Percentiles rank a stretch among this genome's conserved stretches.
phyloP scores from a whole-genome alignment of 2,113 vertebrate species.

The Corythaeola cristata region DNA sequence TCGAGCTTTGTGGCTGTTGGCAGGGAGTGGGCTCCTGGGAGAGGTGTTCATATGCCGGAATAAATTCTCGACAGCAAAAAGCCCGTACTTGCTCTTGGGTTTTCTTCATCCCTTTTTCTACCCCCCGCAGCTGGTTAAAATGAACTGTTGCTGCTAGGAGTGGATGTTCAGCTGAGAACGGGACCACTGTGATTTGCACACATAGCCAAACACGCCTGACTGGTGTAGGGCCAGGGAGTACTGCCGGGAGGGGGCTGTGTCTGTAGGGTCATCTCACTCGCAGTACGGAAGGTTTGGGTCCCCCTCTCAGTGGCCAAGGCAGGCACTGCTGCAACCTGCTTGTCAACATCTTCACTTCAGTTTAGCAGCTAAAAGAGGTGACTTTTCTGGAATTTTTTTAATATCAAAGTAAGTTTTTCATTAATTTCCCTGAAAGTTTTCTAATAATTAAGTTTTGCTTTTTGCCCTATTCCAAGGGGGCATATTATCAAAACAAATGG shows the following conservation, averaged over 20 bases:
- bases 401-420: background rate
- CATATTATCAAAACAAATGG: background rate
- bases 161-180: background rate
- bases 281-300: background rate
- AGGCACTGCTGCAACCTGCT: background rate
- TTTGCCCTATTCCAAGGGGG: background rate
- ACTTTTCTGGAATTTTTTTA: background rate
- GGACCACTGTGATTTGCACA: fast-evolving
- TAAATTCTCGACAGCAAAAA: background rate
- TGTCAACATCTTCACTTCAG: background rate
- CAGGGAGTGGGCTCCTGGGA: background rate
- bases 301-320: background rate
- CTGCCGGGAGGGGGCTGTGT: background rate
- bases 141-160: background rate
- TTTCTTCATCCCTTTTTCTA: background rate
- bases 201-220: fast-evolving
- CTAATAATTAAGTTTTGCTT: background rate
- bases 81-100: background rate
- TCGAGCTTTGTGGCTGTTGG: background rate
- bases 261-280: background rate
- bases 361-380: background rate
- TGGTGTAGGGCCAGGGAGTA: background rate
- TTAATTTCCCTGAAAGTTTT: background rate
- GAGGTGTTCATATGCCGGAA: no score
- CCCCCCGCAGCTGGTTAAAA: background rate